phyloP scores from a whole-genome alignment of 2,797 vertebrate genomes.

The Mormyrus proboscirostris region DNA sequence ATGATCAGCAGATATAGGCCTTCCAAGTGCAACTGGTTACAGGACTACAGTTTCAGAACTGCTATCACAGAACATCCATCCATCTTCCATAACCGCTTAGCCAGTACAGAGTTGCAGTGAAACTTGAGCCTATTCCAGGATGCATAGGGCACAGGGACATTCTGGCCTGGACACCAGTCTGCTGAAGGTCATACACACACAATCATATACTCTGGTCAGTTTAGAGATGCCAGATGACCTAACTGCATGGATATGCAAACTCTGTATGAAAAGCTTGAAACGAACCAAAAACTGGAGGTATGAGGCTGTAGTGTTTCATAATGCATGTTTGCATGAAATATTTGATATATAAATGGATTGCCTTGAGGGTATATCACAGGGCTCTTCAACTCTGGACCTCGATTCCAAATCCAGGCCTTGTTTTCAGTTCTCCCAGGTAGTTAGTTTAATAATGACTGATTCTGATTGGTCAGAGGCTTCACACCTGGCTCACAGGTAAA shows the following conservation, averaged over 20 bases:
- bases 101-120: background rate
- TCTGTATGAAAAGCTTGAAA: background rate
- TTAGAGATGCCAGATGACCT: background rate
- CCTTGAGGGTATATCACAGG: too few species aligned
- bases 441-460: too few species aligned
- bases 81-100: background rate
- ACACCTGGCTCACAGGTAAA: too few species aligned
- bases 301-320: background rate
- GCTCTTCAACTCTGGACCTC: too few species aligned
- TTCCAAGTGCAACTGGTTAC: background rate
- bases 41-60: background rate
- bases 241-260: background rate
- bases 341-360: background rate
- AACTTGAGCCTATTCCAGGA: background rate
- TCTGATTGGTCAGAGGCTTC: too few species aligned
- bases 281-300: background rate
- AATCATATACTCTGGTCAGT: conserved; percentile 6
- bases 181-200: background rate
- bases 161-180: background rate
- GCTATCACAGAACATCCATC: conserved; percentile 3
- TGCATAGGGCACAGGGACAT: background rate
- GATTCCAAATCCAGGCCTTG: too few species aligned
- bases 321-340: background rate
- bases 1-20: background rate
- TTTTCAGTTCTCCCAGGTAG: too few species aligned